phyloP scores from a whole-genome alignment of 2,888 invertebrate species.

The Phrixothrix hirtus region DNA sequence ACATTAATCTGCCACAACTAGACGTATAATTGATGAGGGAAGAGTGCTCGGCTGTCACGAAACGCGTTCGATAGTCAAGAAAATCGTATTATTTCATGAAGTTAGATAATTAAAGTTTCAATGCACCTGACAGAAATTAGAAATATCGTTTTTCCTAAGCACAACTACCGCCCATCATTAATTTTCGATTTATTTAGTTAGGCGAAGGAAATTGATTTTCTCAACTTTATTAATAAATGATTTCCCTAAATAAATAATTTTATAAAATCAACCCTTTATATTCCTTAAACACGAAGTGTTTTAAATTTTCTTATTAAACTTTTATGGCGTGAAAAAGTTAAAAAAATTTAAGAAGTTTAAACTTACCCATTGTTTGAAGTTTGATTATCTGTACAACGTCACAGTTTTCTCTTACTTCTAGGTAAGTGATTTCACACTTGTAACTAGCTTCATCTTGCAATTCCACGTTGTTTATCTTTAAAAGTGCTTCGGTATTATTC shows the following conservation, averaged over 20 bases:
- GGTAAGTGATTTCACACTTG: constrained; percentile 82
- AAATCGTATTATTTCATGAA: not conserved
- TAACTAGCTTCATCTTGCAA: constrained; percentile 78
- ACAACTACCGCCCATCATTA: not conserved
- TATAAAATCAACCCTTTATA: too few relatives aligned
- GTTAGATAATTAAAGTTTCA: not conserved
- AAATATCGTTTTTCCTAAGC: not conserved
- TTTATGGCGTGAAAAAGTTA: not conserved
- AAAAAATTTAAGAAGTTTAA: not conserved
- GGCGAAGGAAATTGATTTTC: not conserved
- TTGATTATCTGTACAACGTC: constrained; percentile 80
- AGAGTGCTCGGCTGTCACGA: not conserved
- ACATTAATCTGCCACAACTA: not conserved
- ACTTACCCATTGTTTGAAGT: constrained; percentile 79
- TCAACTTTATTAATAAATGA: too few relatives aligned
- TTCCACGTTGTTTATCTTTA: constrained; percentile 70
- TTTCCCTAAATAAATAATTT: too few relatives aligned
- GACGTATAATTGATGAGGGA: not conserved
- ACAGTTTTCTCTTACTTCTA: constrained; percentile 78
- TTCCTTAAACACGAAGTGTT: too few relatives aligned
- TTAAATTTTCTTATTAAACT: too few relatives aligned
- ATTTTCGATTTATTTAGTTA: not conserved
- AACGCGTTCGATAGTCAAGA: not conserved
- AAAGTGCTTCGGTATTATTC: constrained; percentile 67
- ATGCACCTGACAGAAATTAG: not conserved